Percentiles rank a stretch among this genome's conserved stretches.
phyloP scores from a whole-genome alignment of 1,140 invertebrate species.

The Pseudomyrmex cubaensis region DNA sequence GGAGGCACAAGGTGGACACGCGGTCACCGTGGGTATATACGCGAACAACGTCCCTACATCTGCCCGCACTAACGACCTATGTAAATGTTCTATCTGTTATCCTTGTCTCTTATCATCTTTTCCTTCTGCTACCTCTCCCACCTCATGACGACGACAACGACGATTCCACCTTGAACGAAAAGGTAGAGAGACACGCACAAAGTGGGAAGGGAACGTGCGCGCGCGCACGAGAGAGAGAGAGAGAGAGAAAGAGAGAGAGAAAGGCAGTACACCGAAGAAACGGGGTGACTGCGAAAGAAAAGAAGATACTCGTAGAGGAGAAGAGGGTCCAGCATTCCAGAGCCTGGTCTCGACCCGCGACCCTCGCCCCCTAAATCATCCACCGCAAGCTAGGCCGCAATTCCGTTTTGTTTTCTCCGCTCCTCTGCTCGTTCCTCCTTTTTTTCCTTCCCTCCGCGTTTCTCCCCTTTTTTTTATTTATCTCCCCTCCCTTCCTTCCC shows the following conservation, averaged over 20 bases:
- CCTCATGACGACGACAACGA: slow-evolving; percentile 42
- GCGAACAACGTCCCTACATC: slow-evolving; percentile 56
- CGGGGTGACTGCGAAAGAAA: slow-evolving; percentile 36
- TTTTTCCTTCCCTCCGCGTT: slow-evolving; percentile 45
- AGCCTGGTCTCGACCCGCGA: slow-evolving; percentile 83
- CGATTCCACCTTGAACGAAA: slow-evolving; percentile 64
- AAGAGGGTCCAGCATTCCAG: slow-evolving; percentile 80
- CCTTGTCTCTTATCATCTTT: slow-evolving; percentile 83
- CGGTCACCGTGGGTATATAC: slow-evolving; percentile 31
- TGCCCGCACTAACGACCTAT: slow-evolving; percentile 81
- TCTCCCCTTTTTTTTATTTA: slow-evolving; percentile 69
- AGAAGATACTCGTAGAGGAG: slow-evolving; percentile 56
- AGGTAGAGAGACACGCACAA: slow-evolving; percentile 50
- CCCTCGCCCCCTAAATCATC: slow-evolving; percentile 85
- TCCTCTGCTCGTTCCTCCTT: slow-evolving; percentile 65
- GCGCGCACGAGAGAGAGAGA: slow-evolving; percentile 30
- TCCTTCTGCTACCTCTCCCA: slow-evolving; percentile 56
- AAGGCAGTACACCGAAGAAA: not conserved
- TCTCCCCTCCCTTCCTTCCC: slow-evolving; percentile 45
- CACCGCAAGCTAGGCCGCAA: slow-evolving; percentile 80
- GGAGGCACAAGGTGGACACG: slow-evolving; percentile 60
- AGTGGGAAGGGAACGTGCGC: slow-evolving; percentile 38
- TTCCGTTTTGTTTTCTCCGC: slow-evolving; percentile 81
- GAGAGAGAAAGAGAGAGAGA: slow-evolving; percentile 23
- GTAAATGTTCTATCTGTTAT: slow-evolving; percentile 83